Conservation (phyloP, 2,113 vertebrate species). For the Psammodynastes pulverulentus region DNA sequence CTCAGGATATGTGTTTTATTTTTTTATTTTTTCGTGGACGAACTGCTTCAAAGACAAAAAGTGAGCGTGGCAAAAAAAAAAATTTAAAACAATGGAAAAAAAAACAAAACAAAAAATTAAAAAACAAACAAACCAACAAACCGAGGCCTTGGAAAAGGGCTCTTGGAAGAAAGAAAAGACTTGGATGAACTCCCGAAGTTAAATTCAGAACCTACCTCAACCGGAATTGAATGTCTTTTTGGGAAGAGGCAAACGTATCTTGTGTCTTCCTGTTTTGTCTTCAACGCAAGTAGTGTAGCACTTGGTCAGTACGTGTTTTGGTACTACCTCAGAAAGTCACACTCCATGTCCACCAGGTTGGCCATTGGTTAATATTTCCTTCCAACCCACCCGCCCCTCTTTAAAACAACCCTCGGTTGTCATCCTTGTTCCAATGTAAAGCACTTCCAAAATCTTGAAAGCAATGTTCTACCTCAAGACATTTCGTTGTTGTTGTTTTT, state of each 20-base stretch:
- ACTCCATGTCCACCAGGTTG: constrained; percentile 66
- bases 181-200: constrained; percentile 73
- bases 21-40: constrained; percentile 54
- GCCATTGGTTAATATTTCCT: constrained; percentile 21
- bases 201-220: constrained; percentile 94
- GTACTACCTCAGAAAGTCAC: constrained; percentile 92
- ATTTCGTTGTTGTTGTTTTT: constrained; percentile 68
- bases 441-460: constrained; percentile 92
- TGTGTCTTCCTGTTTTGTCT: constrained; percentile 76
- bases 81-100: constrained; percentile 22
- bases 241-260: constrained; percentile 73
- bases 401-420: constrained; percentile 1
- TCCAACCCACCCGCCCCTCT: not conserved
- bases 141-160: constrained; percentile 70
- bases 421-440: constrained; percentile 73
- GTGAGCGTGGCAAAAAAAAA: constrained; percentile 60
- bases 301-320: constrained; percentile 76
- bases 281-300: constrained; percentile 64
- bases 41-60: constrained; percentile 60
- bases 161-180: constrained; percentile 65
- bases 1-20: constrained; percentile 84
- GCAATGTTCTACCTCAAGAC: constrained; percentile 98
- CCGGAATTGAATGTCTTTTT: constrained; percentile 95
- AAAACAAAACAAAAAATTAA: not conserved
- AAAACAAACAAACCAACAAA: constrained; percentile 23